Evolutionary conservation across 2,113 vertebrate species (phyloP).

Genomic region (Oncorhynchus tshawytscha): DNA sequence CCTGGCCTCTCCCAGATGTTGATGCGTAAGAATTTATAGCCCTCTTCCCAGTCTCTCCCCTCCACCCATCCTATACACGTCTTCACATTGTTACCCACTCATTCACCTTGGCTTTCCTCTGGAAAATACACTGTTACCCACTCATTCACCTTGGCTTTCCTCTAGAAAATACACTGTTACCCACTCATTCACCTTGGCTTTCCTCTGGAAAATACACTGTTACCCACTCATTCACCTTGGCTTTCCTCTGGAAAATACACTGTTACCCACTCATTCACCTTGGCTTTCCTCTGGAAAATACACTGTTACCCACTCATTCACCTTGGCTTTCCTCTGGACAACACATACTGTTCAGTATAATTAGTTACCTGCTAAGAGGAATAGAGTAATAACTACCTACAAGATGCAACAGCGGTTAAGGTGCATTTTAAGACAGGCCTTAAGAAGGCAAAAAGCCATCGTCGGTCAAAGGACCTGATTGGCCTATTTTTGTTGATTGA

Average conservation of each 20-base stretch:
- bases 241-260: background rate
- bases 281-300: background rate
- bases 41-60: too few relatives aligned
- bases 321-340: slow-evolving; percentile 25
- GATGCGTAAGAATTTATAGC: too few relatives aligned
- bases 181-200: slow-evolving; percentile 31
- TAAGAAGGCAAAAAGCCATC: background rate
- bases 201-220: background rate
- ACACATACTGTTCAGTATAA: slow-evolving; percentile 35
- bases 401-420: slow-evolving; percentile 26
- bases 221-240: slow-evolving; percentile 28
- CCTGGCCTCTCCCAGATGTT: too few relatives aligned
- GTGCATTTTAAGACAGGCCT: slow-evolving; percentile 6
- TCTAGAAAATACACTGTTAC: background rate
- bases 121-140: background rate
- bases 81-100: slow-evolving; percentile 6
- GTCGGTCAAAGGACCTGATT: background rate
- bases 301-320: slow-evolving; percentile 29
- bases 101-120: slow-evolving; percentile 24
- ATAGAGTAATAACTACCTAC: slow-evolving; percentile 31
- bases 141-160: slow-evolving; percentile 28
- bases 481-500: background rate
- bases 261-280: slow-evolving; percentile 29
- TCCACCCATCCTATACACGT: too few relatives aligned
- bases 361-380: slow-evolving; percentile 40